These are phyloP conservation scores for Sinelater perroti DNA, from an alignment of 2,888 invertebrate species.

Conservation along the genomic window DNA sequence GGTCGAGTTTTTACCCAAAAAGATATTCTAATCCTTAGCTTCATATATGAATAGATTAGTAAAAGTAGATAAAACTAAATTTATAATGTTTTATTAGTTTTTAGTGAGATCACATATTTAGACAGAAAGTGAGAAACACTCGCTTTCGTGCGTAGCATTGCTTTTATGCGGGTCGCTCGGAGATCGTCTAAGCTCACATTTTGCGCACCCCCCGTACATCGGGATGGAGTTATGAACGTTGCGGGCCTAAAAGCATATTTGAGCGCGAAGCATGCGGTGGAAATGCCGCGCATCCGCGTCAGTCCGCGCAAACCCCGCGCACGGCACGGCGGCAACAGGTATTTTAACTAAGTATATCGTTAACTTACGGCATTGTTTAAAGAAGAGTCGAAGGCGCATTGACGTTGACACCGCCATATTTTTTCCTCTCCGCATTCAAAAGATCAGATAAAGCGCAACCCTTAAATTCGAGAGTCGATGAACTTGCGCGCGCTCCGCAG, in stretches of 20 bases:
- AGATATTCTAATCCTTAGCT: too few species aligned
- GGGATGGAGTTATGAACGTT: slow-evolving; percentile 43
- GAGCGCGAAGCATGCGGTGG: slow-evolving; percentile 40
- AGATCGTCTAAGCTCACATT: too few species aligned
- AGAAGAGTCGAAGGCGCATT: slow-evolving; percentile 48
- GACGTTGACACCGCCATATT: slow-evolving; percentile 55
- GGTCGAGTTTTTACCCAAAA: too few species aligned
- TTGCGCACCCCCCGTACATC: too few species aligned
- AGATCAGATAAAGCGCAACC: slow-evolving; percentile 54
- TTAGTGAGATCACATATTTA: too few species aligned
- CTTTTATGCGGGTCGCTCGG: too few species aligned
- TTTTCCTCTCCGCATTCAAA: slow-evolving; percentile 46
- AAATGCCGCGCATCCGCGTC: slow-evolving; percentile 44
- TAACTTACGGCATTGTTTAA: slow-evolving; percentile 57
- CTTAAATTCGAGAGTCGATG: slow-evolving; percentile 57
- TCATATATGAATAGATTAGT: too few species aligned
- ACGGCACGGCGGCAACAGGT: slow-evolving; percentile 46
- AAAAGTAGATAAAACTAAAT: too few species aligned
- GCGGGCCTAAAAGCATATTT: slow-evolving; percentile 35
- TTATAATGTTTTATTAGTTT: too few species aligned
- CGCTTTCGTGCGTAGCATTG: too few species aligned
- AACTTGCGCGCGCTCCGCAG: slow-evolving; percentile 44
- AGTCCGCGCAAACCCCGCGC: slow-evolving; percentile 35
- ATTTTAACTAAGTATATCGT: slow-evolving; percentile 58
- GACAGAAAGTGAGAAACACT: too few species aligned